Evolutionary conservation across 1,140 invertebrate species (phyloP).

Genomic region (Pissodes strobi): DNA sequence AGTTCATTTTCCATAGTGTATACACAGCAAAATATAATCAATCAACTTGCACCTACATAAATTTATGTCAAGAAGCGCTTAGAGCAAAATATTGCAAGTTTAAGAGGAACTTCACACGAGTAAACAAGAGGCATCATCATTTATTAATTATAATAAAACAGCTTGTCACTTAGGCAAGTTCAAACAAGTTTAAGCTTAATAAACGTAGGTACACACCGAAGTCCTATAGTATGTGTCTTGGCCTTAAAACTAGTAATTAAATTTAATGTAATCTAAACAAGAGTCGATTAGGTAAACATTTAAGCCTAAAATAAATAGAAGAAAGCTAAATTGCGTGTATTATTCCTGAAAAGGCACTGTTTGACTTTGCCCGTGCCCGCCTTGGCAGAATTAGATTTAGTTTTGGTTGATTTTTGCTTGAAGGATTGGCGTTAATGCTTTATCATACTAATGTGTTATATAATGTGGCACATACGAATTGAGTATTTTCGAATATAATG

Average conservation of each 20-base stretch:
- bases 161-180: slow-evolving; percentile 37
- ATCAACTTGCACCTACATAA: no score
- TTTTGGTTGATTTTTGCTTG: slow-evolving; percentile 4
- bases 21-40: no score
- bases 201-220: slow-evolving; percentile 36
- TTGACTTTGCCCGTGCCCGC: slow-evolving; percentile 6
- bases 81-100: no score
- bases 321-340: slow-evolving; percentile 37
- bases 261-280: slow-evolving; percentile 45
- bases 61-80: slow-evolving; percentile 38
- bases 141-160: slow-evolving; percentile 37
- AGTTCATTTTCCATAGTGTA: no score
- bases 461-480: no score
- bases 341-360: slow-evolving; percentile 27
- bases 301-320: slow-evolving; percentile 39
- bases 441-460: background rate
- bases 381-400: slow-evolving; percentile 5
- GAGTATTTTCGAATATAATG: no score
- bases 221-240: slow-evolving; percentile 35
- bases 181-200: slow-evolving; percentile 41
- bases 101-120: background rate
- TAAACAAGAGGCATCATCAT: slow-evolving; percentile 6
- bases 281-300: slow-evolving; percentile 45
- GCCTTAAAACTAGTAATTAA: slow-evolving; percentile 43
- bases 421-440: background rate